These are phyloP conservation scores for Fabriciana adippe DNA, from an alignment of 2,888 invertebrate species.

Conservation along the genomic window DNA sequence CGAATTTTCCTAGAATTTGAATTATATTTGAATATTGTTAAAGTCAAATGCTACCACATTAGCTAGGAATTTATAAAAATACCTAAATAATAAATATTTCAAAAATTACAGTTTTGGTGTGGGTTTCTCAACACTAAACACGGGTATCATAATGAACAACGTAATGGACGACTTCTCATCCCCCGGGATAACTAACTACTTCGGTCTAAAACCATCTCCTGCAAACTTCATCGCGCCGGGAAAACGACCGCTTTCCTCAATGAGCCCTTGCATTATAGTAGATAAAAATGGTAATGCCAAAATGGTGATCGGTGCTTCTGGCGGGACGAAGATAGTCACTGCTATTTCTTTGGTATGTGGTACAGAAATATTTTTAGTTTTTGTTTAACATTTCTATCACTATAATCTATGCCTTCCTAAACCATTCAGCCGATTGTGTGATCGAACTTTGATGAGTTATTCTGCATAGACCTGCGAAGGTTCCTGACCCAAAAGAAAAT, in stretches of 20 bases:
- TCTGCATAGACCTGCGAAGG: too few species aligned
- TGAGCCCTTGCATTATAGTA: conserved; percentile 91
- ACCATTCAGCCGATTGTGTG: too few species aligned
- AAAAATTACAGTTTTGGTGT: conserved; percentile 88
- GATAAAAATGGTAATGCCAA: conserved; percentile 85
- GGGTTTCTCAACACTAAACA: conserved; percentile 87
- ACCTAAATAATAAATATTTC: conserved; percentile 7
- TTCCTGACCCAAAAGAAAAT: too few species aligned
- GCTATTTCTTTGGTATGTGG: conserved; percentile 84
- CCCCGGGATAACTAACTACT: conserved; percentile 86
- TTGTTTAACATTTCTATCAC: too few species aligned
- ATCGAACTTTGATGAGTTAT: too few species aligned
- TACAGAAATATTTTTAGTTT: too few species aligned
- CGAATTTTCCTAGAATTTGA: too few species aligned
- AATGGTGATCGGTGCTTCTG: conserved; percentile 90
- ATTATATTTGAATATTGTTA: too few species aligned
- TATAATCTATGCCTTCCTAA: too few species aligned
- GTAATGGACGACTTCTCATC: conserved; percentile 98
- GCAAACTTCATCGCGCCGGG: conserved; percentile 90
- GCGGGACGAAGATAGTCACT: conserved; percentile 91
- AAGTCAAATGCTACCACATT: too few species aligned
- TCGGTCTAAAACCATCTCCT: conserved; percentile 88
- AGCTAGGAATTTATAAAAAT: too few species aligned
- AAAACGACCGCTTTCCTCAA: conserved; percentile 93
- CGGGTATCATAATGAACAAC: conserved; percentile 96